phyloP scores from a whole-genome alignment of 2,113 vertebrate species.

The Plecturocebus donacophilus region DNA sequence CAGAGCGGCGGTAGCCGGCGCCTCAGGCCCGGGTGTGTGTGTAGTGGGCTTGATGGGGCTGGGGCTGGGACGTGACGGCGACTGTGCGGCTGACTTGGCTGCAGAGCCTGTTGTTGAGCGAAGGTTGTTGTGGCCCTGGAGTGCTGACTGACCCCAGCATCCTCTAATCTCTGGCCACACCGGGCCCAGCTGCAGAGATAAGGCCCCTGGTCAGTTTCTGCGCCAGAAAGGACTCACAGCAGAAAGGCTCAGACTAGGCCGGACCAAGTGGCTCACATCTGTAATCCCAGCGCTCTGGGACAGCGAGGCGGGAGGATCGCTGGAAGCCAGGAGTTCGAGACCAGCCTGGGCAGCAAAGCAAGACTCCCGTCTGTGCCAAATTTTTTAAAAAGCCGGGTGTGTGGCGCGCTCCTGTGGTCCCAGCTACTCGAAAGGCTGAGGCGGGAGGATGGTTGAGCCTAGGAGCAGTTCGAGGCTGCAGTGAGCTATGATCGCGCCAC shows the following conservation, averaged over 20 bases:
- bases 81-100: background rate
- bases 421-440: too few relatives aligned
- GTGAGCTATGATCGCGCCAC: too few relatives aligned
- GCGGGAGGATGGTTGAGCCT: too few relatives aligned
- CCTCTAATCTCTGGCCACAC: fast-evolving
- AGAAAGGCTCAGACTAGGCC: background rate
- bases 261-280: too few relatives aligned
- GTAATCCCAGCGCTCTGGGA: too few relatives aligned
- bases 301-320: too few relatives aligned
- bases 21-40: background rate
- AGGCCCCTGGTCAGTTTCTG: background rate
- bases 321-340: too few relatives aligned
- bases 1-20: background rate
- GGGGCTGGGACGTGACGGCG: background rate
- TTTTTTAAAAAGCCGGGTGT: too few relatives aligned
- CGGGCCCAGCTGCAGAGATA: background rate
- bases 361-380: too few relatives aligned
- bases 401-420: too few relatives aligned
- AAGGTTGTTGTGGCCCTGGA: background rate
- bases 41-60: conserved; percentile 3
- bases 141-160: background rate
- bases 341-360: too few relatives aligned
- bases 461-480: too few relatives aligned
- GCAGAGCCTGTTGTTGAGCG: background rate
- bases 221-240: background rate